Conservation (phyloP, 1,140 invertebrate genomes). For the Neuroterus valhalla region DNA sequence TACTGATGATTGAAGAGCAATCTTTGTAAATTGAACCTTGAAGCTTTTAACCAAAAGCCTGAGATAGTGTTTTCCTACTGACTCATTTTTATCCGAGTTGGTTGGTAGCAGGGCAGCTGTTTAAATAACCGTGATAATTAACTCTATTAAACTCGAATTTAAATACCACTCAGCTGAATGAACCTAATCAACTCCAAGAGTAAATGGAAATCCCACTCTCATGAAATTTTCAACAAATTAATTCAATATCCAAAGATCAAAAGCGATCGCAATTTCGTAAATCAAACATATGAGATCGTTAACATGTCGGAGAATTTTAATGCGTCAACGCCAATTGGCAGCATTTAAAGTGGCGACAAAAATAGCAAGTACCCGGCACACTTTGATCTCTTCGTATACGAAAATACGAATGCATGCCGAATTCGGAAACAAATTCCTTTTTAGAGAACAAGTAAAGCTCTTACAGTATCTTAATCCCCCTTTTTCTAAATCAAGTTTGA, state of each 20-base stretch:
- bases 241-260: conserved; percentile 25
- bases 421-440: conserved; percentile 2
- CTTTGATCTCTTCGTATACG: background rate
- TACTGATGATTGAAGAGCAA: no score
- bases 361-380: conserved; percentile 8
- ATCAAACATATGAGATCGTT: conserved; percentile 26
- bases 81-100: background rate
- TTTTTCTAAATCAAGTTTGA: background rate
- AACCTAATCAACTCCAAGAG: background rate
- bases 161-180: background rate
- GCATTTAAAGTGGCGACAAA: conserved; percentile 24
- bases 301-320: conserved; percentile 28
- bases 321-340: conserved; percentile 29
- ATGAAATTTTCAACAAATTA: conserved; percentile 8
- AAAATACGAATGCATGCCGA: conserved; percentile 21
- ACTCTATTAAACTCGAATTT: background rate
- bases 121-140: conserved; percentile 9
- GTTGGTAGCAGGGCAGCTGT: background rate
- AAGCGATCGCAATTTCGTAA: conserved; percentile 24
- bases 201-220: conserved; percentile 13
- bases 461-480: background rate
- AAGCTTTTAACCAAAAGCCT: no score
- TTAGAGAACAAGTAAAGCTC: background rate
- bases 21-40: no score
- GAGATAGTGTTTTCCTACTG: no score